These are phyloP conservation scores for Helicolenus hilgendorfi DNA, from an alignment of 2,797 vertebrate genomes.

Conservation along the genomic window DNA sequence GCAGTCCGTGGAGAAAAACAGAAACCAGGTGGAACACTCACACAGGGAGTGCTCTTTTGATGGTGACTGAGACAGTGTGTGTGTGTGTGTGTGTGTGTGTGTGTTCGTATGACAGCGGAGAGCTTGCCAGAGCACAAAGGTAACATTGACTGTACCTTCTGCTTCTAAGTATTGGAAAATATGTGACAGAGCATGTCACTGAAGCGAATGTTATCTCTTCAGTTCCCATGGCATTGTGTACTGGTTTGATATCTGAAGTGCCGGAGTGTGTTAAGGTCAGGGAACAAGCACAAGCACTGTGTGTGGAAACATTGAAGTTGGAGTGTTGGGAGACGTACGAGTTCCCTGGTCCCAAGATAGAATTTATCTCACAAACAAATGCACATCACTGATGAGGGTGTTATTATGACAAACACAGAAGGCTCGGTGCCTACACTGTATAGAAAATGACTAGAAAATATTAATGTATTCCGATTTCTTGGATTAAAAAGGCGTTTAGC, in stretches of 20 bases:
- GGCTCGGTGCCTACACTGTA: neutral
- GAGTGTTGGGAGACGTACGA: constrained; percentile 9
- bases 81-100: constrained; percentile 7
- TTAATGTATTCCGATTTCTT: neutral
- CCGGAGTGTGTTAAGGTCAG: constrained; percentile 50
- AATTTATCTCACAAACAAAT: constrained; percentile 12
- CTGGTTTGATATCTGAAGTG: constrained; percentile 58
- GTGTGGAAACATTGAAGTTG: constrained; percentile 4
- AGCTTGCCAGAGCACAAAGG: constrained; percentile 77
- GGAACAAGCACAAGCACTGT: constrained; percentile 38
- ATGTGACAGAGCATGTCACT: constrained; percentile 68
- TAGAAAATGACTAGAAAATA: neutral
- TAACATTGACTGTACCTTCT: constrained; percentile 75
- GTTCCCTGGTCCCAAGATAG: constrained; percentile 1
- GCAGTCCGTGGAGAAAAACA: constrained; percentile 82
- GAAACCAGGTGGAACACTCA: constrained; percentile 84
- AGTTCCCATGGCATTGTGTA: constrained; percentile 70
- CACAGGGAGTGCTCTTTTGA: constrained; percentile 79
- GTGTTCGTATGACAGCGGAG: constrained; percentile 50
- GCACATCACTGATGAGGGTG: neutral
- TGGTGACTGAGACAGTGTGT: constrained; percentile 11
- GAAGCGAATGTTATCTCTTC: constrained; percentile 79
- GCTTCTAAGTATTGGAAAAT: constrained; percentile 74
- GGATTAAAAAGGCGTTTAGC: neutral
- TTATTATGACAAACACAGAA: neutral